These are phyloP conservation scores for Metallyticus violacea DNA, from an alignment of 2,888 invertebrate species.

Conservation along the genomic window DNA sequence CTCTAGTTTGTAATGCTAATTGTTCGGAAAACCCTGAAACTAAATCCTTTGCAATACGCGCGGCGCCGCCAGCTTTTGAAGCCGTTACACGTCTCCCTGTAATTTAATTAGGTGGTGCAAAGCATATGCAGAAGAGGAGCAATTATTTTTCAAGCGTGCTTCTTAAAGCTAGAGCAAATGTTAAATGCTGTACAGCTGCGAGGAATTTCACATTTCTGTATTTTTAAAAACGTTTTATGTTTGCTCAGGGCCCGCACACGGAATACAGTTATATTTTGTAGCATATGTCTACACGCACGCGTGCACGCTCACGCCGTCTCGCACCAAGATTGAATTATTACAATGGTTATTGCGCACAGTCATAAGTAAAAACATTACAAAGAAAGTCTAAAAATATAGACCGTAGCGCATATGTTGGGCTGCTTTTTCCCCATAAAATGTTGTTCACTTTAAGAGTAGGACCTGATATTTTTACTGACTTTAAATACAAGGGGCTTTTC, in stretches of 20 bases:
- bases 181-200: not conserved
- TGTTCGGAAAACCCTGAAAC: not conserved
- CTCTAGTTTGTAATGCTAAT: not conserved
- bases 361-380: not conserved
- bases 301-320: not conserved
- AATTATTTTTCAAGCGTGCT: not conserved
- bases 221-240: not conserved
- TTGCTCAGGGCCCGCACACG: not conserved
- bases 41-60: not conserved
- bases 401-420: not conserved
- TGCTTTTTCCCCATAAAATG: not conserved
- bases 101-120: not conserved
- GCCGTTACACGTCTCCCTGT: not conserved
- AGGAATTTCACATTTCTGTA: not conserved
- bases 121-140: not conserved
- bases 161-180: not conserved
- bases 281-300: not conserved
- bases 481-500: no score
- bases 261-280: not conserved
- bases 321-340: not conserved
- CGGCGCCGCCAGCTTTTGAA: not conserved
- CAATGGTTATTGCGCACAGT: not conserved
- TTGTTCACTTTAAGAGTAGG: not conserved
- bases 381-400: not conserved
- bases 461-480: not conserved